phyloP scores from a whole-genome alignment of 2,888 invertebrate genomes.

The Melanophora roralis region DNA sequence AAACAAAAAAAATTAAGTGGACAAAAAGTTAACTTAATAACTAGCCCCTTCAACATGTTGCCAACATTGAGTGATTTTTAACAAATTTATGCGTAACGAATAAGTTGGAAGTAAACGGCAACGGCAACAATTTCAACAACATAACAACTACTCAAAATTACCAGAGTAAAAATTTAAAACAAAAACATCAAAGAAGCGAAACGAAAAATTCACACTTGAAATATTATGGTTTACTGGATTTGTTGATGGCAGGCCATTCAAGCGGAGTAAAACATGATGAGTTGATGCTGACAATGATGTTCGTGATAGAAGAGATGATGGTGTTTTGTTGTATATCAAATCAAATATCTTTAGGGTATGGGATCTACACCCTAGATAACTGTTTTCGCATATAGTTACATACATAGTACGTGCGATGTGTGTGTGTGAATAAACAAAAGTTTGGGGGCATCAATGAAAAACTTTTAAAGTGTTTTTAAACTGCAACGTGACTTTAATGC shows the following conservation, averaged over 20 bases:
- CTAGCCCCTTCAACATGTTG: constrained; percentile 52
- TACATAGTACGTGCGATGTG: background rate
- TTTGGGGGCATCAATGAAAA: constrained; percentile 35
- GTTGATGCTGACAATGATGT: constrained; percentile 17
- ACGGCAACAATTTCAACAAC: constrained; percentile 34
- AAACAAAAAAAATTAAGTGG: background rate
- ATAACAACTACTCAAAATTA: constrained; percentile 11
- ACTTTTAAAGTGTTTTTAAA: constrained; percentile 54
- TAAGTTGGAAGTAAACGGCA: constrained; percentile 55
- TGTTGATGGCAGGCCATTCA: constrained; percentile 47
- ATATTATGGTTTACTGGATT: constrained; percentile 56
- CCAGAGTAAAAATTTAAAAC: background rate
- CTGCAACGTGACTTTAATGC: constrained; percentile 62
- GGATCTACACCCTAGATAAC: background rate
- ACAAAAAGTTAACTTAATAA: constrained; percentile 2
- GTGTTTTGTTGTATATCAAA: constrained; percentile 45
- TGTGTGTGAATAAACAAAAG: constrained; percentile 8
- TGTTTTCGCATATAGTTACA: too few species aligned
- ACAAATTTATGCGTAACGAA: constrained; percentile 62
- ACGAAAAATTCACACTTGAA: constrained; percentile 54
- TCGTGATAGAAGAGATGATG: too few species aligned
- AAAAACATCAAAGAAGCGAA: constrained; percentile 3
- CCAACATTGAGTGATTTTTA: constrained; percentile 61
- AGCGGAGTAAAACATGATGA: constrained; percentile 22
- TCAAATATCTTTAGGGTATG: constrained; percentile 31